Percentiles rank a stretch among this genome's conserved stretches.
These are phyloP conservation scores for Nemurella pictetii DNA, from an alignment of 2,888 invertebrate species.

Conservation along the genomic window DNA sequence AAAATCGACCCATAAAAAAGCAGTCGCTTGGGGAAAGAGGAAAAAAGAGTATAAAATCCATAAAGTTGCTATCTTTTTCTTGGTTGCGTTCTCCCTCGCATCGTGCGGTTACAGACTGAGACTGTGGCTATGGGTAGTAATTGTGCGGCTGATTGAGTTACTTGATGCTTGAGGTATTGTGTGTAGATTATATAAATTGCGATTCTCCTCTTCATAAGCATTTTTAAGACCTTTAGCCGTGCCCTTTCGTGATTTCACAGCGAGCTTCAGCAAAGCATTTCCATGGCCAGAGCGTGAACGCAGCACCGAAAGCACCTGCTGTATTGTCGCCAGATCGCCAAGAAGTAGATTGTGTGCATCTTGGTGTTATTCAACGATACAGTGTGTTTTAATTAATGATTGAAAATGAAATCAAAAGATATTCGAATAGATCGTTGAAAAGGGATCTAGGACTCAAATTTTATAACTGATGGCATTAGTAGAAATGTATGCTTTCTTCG, in stretches of 20 bases:
- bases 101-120: background rate
- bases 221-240: background rate
- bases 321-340: no score
- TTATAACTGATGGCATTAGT: no score
- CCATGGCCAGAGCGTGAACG: no score
- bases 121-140: background rate
- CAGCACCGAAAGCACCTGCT: no score
- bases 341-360: no score
- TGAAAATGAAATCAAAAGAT: no score
- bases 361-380: no score
- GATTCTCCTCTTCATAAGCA: background rate
- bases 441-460: no score
- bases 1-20: conserved; percentile 27
- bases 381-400: no score
- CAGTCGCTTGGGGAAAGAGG: background rate
- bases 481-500: no score
- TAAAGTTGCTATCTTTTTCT: background rate
- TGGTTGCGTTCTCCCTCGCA: background rate
- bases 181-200: background rate
- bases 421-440: no score
- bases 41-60: conserved; percentile 17
- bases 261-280: no score
- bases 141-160: background rate
- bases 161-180: background rate
- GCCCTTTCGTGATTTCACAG: background rate